Percentiles rank a stretch among this genome's conserved stretches.
Evolutionary conservation across 2,888 invertebrate genomes (phyloP).

Genomic region (Lasius fuliginosus): DNA sequence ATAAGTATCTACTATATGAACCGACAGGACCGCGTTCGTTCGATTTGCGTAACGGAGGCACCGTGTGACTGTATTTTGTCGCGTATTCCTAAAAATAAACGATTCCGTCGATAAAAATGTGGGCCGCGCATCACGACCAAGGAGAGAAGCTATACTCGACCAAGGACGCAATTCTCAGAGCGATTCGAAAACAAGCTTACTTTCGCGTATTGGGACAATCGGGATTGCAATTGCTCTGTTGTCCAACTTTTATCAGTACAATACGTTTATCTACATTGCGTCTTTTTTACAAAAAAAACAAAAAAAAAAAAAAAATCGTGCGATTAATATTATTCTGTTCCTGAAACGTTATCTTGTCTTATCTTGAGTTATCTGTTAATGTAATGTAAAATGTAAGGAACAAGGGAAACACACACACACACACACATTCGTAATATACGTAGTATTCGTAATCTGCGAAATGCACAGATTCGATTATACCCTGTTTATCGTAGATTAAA

Average conservation of each 20-base stretch:
- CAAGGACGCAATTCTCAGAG: conserved; percentile 69
- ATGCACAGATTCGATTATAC: neutral
- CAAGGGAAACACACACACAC: neutral
- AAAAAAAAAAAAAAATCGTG: neutral
- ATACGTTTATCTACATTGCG: neutral
- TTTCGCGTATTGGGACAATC: conserved; percentile 7
- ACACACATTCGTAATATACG: neutral
- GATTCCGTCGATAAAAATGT: conserved; percentile 72
- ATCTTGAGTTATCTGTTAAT: neutral
- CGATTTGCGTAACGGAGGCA: conserved; percentile 13
- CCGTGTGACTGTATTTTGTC: conserved; percentile 40
- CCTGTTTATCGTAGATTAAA: neutral
- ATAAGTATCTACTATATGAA: neutral
- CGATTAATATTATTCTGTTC: neutral
- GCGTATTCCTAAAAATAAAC: conserved; percentile 72
- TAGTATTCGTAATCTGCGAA: neutral
- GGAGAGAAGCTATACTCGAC: conserved; percentile 50
- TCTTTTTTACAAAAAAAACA: no score
- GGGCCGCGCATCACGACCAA: conserved; percentile 64
- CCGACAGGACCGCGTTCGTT: neutral
- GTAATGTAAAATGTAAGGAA: neutral
- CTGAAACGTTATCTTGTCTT: neutral
- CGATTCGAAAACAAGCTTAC: conserved; percentile 68
- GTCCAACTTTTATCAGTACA: neutral
- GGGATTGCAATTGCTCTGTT: neutral